These are phyloP conservation scores for Embiotoca jacksoni DNA, from an alignment of 2,113 vertebrate genomes.

Conservation along the genomic window DNA sequence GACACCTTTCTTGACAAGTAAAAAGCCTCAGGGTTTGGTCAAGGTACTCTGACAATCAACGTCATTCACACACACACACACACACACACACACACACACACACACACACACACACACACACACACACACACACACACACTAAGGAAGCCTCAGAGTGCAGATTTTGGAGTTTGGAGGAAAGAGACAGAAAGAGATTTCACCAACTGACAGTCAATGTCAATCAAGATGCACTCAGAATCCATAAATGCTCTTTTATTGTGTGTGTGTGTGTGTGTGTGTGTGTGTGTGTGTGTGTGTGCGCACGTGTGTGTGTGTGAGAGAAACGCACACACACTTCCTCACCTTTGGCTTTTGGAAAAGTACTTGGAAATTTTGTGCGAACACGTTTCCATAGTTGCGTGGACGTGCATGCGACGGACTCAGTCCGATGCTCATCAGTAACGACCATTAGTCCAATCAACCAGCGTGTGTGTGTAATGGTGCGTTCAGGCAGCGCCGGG, in stretches of 20 bases:
- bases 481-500: too few relatives aligned
- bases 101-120: slow-evolving; percentile 21
- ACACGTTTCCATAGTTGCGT: too few relatives aligned
- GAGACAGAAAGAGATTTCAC: slow-evolving; percentile 29
- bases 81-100: slow-evolving; percentile 18
- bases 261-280: slow-evolving; percentile 1
- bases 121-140: slow-evolving; percentile 18
- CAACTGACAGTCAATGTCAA: slow-evolving; percentile 55
- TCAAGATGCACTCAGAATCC: slow-evolving; percentile 64
- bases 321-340: too few relatives aligned
- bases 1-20: slow-evolving; percentile 67
- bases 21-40: slow-evolving; percentile 56
- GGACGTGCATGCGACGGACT: too few relatives aligned
- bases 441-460: too few relatives aligned
- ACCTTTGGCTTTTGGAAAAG: too few relatives aligned
- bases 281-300: neutral
- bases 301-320: neutral
- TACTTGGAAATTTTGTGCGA: too few relatives aligned
- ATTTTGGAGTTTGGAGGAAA: slow-evolving; percentile 33
- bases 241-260: slow-evolving; percentile 49
- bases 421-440: too few relatives aligned
- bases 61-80: slow-evolving; percentile 27
- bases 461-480: too few relatives aligned
- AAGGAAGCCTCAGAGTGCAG: slow-evolving; percentile 29
- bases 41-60: slow-evolving; percentile 61